These are phyloP conservation scores for Psittacula derbiana DNA, from an alignment of 2,797 vertebrate genomes.

Conservation along the genomic window DNA sequence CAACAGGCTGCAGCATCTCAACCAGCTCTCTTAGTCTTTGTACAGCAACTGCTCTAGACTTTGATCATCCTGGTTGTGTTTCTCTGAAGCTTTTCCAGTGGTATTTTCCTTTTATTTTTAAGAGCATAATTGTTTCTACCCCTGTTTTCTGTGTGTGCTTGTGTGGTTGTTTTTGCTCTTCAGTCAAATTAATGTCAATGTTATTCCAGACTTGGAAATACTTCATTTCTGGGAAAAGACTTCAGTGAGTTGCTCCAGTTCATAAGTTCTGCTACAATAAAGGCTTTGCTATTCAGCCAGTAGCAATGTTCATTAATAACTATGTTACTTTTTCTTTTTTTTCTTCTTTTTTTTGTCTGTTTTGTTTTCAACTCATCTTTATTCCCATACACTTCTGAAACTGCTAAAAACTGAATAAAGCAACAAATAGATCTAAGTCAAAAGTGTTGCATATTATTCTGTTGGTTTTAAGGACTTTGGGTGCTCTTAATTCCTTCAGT, in stretches of 20 bases:
- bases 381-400: background rate
- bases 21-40: background rate
- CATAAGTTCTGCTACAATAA: background rate
- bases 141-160: background rate
- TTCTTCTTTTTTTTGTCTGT: background rate
- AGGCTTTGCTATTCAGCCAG: background rate
- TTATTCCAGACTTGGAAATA: background rate
- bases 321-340: background rate
- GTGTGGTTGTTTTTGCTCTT: background rate
- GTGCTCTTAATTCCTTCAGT: background rate
- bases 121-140: background rate
- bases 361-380: background rate
- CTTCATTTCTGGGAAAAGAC: background rate
- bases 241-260: background rate
- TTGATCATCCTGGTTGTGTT: background rate
- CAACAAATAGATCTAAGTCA: background rate
- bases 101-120: background rate
- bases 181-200: background rate
- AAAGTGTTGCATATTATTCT: background rate
- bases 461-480: background rate
- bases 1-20: background rate
- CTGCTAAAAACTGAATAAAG: background rate
- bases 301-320: background rate
- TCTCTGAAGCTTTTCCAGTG: background rate
- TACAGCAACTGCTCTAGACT: background rate